Evolutionary conservation across 2,888 invertebrate genomes (phyloP).

Genomic region (Drosophila borealis): DNA sequence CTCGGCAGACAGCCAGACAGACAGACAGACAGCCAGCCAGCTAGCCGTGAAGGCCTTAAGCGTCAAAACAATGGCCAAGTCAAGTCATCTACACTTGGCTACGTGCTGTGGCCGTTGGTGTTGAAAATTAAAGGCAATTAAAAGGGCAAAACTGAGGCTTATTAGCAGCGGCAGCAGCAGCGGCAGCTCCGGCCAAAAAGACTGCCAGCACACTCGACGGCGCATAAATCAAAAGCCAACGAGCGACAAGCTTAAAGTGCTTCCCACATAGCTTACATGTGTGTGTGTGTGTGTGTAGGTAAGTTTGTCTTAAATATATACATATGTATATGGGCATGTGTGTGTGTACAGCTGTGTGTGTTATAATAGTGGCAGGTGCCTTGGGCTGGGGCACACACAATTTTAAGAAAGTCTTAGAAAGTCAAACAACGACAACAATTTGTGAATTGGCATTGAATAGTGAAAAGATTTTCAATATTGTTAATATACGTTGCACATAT

Average conservation of each 20-base stretch:
- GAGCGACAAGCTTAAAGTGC: slow-evolving; percentile 44
- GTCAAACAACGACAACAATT: not conserved
- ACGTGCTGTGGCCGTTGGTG: slow-evolving; percentile 58
- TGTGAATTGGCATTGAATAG: not conserved
- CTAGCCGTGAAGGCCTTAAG: slow-evolving; percentile 63
- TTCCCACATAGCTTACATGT: slow-evolving; percentile 15
- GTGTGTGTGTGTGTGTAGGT: not conserved
- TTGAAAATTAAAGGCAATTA: slow-evolving; percentile 79
- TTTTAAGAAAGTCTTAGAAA: not conserved
- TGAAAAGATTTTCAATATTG: not conserved
- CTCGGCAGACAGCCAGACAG: slow-evolving; percentile 57
- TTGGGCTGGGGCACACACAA: not conserved
- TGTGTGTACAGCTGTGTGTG: slow-evolving; percentile 1
- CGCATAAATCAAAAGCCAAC: slow-evolving; percentile 61
- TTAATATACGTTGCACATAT: not conserved
- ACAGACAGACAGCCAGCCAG: slow-evolving; percentile 41
- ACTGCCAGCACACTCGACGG: slow-evolving; percentile 21
- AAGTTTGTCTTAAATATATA: too few relatives aligned
- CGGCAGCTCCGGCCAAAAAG: slow-evolving; percentile 10
- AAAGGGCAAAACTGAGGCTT: slow-evolving; percentile 49
- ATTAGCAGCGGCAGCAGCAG: slow-evolving; percentile 29
- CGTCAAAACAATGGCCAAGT: slow-evolving; percentile 72
- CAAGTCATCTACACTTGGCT: slow-evolving; percentile 31
- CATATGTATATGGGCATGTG: not conserved
- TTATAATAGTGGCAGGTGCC: not conserved